Evolutionary conservation across 2,888 invertebrate genomes (phyloP), one percentile per base, ranked within the genome.

Genomic region (Acleris cristana): DNA sequence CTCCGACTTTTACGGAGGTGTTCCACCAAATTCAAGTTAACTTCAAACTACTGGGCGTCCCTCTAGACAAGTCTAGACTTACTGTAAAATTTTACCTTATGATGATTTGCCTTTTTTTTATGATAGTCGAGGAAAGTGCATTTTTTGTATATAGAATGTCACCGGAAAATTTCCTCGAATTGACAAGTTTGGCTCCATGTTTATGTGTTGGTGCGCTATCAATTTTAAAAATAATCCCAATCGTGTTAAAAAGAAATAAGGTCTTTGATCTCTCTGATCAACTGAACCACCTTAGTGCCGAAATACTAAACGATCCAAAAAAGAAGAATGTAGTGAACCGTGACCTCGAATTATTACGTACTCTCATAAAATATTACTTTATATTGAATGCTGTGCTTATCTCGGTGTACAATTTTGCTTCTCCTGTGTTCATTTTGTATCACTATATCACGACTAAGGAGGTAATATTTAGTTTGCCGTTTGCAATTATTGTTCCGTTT

Each of bases 401-500:
- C 60, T 77, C 79, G 12, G 83, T 90, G 6, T 91, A 90, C 67
- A 89, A 86, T 70, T 90, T 90, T 73, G 82, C 83, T 0, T 74
- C 86, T 1, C 74, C 82, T 2, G 40, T 86, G 30, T 67, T 88
- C 0, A 88, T 90, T 26, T 48, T 77, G 4, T 84, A 82, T 68
- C 64, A 76, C 70, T 90, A 86, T 70, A 51, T 80, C 0, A 73
- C 64, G 6, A 79, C 73, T 18, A 72, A 76, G 2, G 71, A 81
- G 54, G 67, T 87, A 2, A 61, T 73, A 0, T 89, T 77, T 65
- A 69, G 71, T 19, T 72, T 90, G 30, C 89, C 91, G 0, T 91
- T 84, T 69, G 81, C 85, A 0, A 73, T 90, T 1, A 60, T 85
- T 10, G 65, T 89, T 14, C 91, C 91, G 6, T 88, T 90, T 69